Conservation (phyloP, 2,113 vertebrate genomes). For the Scartelaos histophorus region DNA sequence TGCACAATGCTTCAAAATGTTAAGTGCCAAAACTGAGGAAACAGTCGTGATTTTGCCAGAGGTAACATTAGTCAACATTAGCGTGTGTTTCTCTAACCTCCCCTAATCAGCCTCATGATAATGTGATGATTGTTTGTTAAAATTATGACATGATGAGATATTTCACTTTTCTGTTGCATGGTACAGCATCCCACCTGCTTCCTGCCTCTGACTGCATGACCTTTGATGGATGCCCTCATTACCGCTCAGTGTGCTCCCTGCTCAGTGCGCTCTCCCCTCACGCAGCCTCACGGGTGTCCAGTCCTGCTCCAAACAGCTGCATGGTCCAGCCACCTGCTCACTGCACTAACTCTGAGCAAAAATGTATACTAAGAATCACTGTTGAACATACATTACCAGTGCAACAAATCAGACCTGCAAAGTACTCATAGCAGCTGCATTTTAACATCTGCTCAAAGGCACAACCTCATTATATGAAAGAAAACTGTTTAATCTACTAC, state of each 20-base stretch:
- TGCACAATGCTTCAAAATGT: conserved; percentile 44
- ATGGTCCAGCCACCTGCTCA: conserved; percentile 43
- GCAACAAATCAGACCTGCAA: not conserved
- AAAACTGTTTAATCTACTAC: not conserved
- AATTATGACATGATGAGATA: conserved; percentile 17
- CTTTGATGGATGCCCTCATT: conserved; percentile 65
- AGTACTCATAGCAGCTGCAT: not conserved
- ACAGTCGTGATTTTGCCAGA: conserved; percentile 48
- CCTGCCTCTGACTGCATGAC: conserved; percentile 33
- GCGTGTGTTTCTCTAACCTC: conserved; percentile 27
- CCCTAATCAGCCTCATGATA: conserved; percentile 19
- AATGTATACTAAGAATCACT: conserved; percentile 10
- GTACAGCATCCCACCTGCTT: conserved; percentile 53
- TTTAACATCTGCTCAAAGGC: not conserved
- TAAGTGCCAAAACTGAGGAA: conserved; percentile 44
- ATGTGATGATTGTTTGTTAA: conserved; percentile 18
- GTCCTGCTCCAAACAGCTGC: conserved; percentile 55
- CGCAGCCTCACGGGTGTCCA: conserved; percentile 39
- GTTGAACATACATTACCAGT: not conserved
- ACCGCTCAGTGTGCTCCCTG: conserved; percentile 45
- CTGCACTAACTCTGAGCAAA: conserved; percentile 24
- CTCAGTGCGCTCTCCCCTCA: conserved; percentile 10
- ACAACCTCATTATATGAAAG: not conserved
- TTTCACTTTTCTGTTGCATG: conserved; percentile 21
- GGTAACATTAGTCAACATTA: conserved; percentile 58